phyloP scores from a whole-genome alignment of 2,888 invertebrate species.

The Cephonodes hylas region DNA sequence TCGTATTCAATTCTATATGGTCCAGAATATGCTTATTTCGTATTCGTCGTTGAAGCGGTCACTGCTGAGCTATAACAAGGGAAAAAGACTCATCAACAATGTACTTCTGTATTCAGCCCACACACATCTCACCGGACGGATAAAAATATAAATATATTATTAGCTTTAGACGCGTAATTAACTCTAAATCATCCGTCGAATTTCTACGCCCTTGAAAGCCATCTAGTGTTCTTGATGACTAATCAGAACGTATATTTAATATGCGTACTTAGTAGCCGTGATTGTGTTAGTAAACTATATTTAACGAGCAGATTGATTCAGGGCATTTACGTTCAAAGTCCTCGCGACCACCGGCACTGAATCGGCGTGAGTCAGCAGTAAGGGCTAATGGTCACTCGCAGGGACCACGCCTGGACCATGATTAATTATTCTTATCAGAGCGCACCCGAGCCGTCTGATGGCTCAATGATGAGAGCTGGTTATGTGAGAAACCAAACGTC shows the following conservation, averaged over 20 bases:
- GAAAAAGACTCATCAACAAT: too few species aligned
- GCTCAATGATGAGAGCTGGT: conserved; percentile 69
- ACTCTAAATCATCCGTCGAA: not conserved
- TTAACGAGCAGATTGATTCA: conserved; percentile 41
- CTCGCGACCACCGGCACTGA: conserved; percentile 54
- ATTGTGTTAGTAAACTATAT: conserved; percentile 30
- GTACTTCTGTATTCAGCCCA: not conserved
- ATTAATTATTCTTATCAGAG: conserved; percentile 75
- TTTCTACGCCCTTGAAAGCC: not conserved
- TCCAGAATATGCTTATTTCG: too few species aligned
- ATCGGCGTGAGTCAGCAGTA: conserved; percentile 62
- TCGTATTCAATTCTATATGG: too few species aligned
- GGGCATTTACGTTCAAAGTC: conserved; percentile 36
- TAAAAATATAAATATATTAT: not conserved
- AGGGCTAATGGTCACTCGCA: conserved; percentile 72
- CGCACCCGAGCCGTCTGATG: conserved; percentile 59
- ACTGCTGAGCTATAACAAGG: too few species aligned
- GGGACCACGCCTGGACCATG: conserved; percentile 44
- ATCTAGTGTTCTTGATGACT: conserved; percentile 12
- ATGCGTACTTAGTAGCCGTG: not conserved
- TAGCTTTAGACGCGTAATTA: not conserved
- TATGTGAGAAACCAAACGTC: conserved; percentile 10
- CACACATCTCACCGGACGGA: not conserved
- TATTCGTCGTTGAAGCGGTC: too few species aligned
- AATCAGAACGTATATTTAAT: conserved; percentile 5